A percentile compares a stretch with the other conserved stretches of the same genome.
These are phyloP conservation scores for Hippasteria phrygiana DNA, from an alignment of 53 echinoderm and acorn worm genomes.

Conservation along the genomic window DNA sequence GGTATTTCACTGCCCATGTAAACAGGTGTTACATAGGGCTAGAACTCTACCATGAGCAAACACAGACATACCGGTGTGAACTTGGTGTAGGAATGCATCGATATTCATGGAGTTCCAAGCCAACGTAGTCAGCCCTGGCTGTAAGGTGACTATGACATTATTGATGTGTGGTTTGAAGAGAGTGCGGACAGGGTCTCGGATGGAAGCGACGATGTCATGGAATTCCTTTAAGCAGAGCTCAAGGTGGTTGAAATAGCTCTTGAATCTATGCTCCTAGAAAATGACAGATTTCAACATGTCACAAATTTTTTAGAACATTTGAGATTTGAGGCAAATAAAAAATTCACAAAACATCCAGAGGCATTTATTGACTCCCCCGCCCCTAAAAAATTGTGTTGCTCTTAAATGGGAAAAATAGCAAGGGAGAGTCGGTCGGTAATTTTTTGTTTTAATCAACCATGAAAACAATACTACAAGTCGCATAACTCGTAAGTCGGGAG, in stretches of 20 bases:
- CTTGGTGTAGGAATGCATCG: constrained; percentile 99
- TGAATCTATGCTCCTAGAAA: constrained; percentile 91
- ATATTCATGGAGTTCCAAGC: constrained; percentile 99
- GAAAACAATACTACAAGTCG: no score
- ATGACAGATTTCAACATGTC: not conserved
- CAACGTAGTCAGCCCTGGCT: constrained; percentile 89
- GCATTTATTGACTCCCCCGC: no score
- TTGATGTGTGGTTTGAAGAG: constrained; percentile 88
- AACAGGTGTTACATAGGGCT: no score
- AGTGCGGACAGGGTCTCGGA: constrained; percentile 81
- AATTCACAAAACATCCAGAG: no score
- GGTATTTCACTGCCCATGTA: no score
- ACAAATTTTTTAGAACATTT: not conserved
- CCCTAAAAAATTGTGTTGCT: no score
- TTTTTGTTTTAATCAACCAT: no score
- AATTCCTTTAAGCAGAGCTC: constrained; percentile 92
- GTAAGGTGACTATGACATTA: constrained; percentile 85
- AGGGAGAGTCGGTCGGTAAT: no score
- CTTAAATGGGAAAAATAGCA: no score
- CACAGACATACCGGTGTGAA: constrained; percentile 81
- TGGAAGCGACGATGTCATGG: constrained; percentile 72
- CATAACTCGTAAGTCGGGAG: no score
- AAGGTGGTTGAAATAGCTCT: constrained; percentile 96
- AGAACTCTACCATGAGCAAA: not conserved
- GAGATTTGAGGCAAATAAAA: no score